Percentiles rank a stretch among this genome's conserved stretches.
These are phyloP conservation scores for Andinoacara biseriatus DNA, from an alignment of 2,113 vertebrate species.

Conservation along the genomic window DNA sequence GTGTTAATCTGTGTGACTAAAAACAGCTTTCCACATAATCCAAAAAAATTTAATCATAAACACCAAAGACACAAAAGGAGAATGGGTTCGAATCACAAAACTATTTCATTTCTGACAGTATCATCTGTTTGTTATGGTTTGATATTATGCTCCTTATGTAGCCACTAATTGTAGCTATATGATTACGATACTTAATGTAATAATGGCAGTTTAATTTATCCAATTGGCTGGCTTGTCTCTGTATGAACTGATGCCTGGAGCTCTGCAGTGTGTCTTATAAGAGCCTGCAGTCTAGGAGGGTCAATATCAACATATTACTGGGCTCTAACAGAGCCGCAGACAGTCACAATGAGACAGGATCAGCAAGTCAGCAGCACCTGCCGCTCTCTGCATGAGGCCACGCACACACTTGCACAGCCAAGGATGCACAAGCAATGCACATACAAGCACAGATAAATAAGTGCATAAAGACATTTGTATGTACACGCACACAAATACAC, in stretches of 20 bases:
- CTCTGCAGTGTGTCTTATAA: slow-evolving; percentile 46
- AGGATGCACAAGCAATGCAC: slow-evolving; percentile 43
- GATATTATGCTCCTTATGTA: slow-evolving; percentile 20
- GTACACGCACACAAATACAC: slow-evolving; percentile 27
- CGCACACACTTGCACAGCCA: slow-evolving; percentile 29
- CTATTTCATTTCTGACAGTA: slow-evolving; percentile 17
- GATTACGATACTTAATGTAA: slow-evolving; percentile 46
- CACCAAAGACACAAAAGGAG: not conserved
- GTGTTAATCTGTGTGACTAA: slow-evolving; percentile 24
- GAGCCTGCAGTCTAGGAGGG: slow-evolving; percentile 65
- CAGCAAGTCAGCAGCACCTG: slow-evolving; percentile 81
- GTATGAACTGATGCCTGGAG: slow-evolving; percentile 49
- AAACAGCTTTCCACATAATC: slow-evolving; percentile 36
- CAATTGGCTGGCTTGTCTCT: slow-evolving; percentile 51
- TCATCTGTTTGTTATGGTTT: slow-evolving; percentile 28
- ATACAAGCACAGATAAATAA: slow-evolving; percentile 63
- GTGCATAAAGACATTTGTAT: slow-evolving; percentile 47
- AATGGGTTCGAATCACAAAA: slow-evolving; percentile 12
- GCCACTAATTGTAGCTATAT: slow-evolving; percentile 41
- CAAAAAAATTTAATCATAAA: not conserved
- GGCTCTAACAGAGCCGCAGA: slow-evolving; percentile 76
- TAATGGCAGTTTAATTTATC: slow-evolving; percentile 57
- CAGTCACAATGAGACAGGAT: slow-evolving; percentile 80
- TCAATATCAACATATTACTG: slow-evolving; percentile 82
- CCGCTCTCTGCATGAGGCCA: slow-evolving; percentile 50